phyloP scores from a whole-genome alignment of 2,888 invertebrate species.

The Meteorus cinctellus region DNA sequence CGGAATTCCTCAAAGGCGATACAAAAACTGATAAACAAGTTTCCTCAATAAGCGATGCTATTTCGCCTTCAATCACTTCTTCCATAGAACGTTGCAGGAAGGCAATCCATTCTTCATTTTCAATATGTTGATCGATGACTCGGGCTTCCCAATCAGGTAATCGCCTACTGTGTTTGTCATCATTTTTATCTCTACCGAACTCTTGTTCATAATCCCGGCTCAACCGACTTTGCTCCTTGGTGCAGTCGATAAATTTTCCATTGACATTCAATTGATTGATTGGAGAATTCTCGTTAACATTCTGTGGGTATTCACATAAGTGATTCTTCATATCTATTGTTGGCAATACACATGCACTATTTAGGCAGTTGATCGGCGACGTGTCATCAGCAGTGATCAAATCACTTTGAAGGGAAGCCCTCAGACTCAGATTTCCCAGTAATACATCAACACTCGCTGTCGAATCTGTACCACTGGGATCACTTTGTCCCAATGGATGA shows the following conservation, averaged over 20 bases:
- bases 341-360: constrained; percentile 44
- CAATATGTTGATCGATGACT: constrained; percentile 77
- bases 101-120: constrained; percentile 90
- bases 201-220: constrained; percentile 61
- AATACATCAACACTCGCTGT: constrained; percentile 67
- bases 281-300: not conserved
- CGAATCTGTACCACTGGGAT: constrained; percentile 65
- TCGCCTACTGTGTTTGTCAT: constrained; percentile 39
- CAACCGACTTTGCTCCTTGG: constrained; percentile 50
- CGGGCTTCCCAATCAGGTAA: constrained; percentile 64
- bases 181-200: constrained; percentile 53
- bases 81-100: constrained; percentile 87
- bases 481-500: constrained; percentile 56
- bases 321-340: not conserved
- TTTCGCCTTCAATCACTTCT: constrained; percentile 87
- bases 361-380: constrained; percentile 59
- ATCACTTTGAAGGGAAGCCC: constrained; percentile 63
- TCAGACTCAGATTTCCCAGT: constrained; percentile 66
- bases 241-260: constrained; percentile 45
- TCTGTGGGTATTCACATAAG: constrained; percentile 10
- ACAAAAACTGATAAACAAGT: constrained; percentile 77
- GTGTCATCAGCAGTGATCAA: constrained; percentile 62
- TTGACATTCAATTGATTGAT: constrained; percentile 2
- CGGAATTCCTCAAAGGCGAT: constrained; percentile 79
- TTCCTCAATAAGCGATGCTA: constrained; percentile 82